Conservation (phyloP, 2,113 vertebrate species). For the Corynorhinus townsendii region DNA sequence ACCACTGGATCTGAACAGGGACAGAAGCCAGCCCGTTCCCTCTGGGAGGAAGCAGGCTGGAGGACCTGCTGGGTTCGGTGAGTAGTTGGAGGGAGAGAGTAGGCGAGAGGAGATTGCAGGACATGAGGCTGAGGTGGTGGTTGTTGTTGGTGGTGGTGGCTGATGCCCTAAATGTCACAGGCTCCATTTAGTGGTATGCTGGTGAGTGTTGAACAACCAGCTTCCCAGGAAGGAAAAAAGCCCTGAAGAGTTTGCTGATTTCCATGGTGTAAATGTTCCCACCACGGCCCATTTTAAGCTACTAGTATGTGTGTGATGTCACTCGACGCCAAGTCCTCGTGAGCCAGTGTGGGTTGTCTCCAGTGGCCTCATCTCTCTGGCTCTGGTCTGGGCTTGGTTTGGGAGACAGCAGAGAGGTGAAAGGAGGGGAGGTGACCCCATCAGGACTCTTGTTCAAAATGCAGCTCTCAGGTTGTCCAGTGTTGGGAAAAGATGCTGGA, state of each 20-base stretch:
- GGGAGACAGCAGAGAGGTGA: not conserved
- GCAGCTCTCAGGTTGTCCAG: not conserved
- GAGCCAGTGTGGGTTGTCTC: not conserved
- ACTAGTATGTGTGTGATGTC: not conserved
- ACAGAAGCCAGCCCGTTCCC: rapidly evolving
- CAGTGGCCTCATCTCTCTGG: not conserved
- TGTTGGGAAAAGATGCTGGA: not conserved
- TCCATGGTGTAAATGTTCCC: not conserved
- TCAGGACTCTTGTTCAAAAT: not conserved
- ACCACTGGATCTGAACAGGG: too few species aligned
- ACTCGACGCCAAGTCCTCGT: not conserved
- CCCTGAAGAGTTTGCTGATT: not conserved
- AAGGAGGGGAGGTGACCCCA: not conserved
- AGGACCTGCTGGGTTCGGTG: not conserved
- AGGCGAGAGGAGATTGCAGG: not conserved
- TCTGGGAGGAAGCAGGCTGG: not conserved
- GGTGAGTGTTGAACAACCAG: not conserved
- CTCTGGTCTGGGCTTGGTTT: not conserved
- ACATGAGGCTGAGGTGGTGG: too few species aligned
- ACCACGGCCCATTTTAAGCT: not conserved
- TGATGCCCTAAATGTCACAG: not conserved
- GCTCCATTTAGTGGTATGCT: not conserved
- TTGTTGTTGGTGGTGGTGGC: not conserved
- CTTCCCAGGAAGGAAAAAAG: not conserved
- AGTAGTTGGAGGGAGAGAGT: not conserved